Evolutionary conservation across 2,113 vertebrate genomes (phyloP).

Genomic region (Chloebia gouldiae): DNA sequence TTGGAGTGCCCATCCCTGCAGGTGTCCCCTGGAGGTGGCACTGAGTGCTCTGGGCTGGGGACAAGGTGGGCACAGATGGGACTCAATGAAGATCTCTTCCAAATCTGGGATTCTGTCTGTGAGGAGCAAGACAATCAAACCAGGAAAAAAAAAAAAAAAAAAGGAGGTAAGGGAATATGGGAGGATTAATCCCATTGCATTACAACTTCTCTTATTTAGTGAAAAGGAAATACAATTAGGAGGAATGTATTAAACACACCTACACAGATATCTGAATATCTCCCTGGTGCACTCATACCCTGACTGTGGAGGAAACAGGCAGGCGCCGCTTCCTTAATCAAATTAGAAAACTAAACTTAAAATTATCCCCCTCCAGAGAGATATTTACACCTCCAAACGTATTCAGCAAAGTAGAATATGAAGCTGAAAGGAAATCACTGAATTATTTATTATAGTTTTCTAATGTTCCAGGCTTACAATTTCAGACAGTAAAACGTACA

Average conservation of each 20-base stretch:
- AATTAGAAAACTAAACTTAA: constrained; percentile 71
- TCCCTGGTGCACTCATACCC: constrained; percentile 30
- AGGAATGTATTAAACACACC: constrained; percentile 74
- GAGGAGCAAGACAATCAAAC: constrained; percentile 50
- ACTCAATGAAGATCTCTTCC: background rate
- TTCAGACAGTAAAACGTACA: constrained; percentile 6
- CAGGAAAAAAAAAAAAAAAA: background rate
- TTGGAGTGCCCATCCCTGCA: background rate
- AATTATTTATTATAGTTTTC: constrained; percentile 56
- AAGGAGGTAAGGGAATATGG: background rate
- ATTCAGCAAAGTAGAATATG: constrained; percentile 38
- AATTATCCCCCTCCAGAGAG: constrained; percentile 63
- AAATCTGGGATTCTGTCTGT: background rate
- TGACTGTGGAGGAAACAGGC: background rate
- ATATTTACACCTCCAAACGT: constrained; percentile 63
- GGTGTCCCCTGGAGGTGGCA: background rate
- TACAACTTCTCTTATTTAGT: constrained; percentile 62
- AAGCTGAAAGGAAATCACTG: constrained; percentile 65
- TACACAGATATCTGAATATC: constrained; percentile 55
- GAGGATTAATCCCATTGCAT: constrained; percentile 50
- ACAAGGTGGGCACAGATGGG: background rate
- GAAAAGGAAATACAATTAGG: constrained; percentile 73
- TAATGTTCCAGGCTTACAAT: background rate
- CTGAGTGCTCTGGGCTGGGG: background rate
- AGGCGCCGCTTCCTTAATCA: constrained; percentile 61